phyloP scores from a whole-genome alignment of 2,888 invertebrate genomes.

The Plemyria rubiginata region DNA sequence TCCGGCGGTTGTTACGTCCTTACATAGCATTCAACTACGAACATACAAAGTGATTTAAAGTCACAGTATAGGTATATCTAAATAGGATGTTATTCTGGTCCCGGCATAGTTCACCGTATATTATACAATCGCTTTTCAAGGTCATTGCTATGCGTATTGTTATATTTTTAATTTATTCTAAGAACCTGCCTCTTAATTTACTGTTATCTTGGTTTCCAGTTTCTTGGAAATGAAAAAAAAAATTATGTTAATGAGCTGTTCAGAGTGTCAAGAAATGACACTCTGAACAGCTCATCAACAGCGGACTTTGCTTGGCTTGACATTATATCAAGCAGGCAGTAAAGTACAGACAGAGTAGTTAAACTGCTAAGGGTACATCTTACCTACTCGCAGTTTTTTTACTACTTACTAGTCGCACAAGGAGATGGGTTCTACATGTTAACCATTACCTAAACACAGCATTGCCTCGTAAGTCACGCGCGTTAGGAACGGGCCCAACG shows the following conservation, averaged over 20 bases:
- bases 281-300: no score
- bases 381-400: no score
- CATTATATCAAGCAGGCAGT: no score
- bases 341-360: no score
- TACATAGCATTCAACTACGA: not conserved
- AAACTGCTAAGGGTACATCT: no score
- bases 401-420: no score
- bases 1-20: not conserved
- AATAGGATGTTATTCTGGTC: constrained; percentile 16
- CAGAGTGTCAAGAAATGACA: no score
- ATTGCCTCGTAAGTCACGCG: no score
- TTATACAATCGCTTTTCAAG: constrained; percentile 16
- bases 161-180: constrained; percentile 8
- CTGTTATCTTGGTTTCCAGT: constrained; percentile 7
- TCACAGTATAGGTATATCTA: not conserved
- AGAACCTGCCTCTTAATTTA: not conserved
- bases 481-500: no score
- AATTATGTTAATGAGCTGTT: constrained; percentile 6
- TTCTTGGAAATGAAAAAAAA: constrained; percentile 10
- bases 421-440: no score
- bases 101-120: not conserved
- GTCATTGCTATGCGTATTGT: constrained; percentile 14
- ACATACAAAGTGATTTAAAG: not conserved
- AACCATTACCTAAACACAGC: no score
- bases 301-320: not conserved